Percentiles rank a stretch among this genome's conserved stretches.
Conservation (phyloP, 2,113 vertebrate species). For the Coregonus clupeaformis region DNA sequence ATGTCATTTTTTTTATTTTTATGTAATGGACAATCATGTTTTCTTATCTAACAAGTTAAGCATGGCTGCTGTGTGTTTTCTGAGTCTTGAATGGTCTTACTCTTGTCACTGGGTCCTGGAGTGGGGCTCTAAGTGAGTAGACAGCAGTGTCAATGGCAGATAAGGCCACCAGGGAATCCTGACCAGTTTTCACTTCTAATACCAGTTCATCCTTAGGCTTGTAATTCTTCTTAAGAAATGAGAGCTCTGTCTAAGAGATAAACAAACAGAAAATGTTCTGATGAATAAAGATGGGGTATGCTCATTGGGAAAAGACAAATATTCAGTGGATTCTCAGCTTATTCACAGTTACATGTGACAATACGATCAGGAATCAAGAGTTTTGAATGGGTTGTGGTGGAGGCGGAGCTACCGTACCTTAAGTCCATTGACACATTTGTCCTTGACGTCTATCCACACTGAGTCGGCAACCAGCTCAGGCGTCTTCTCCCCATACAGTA, state of each 20-base stretch:
- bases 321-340: too few species aligned
- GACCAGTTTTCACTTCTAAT: slow-evolving; percentile 69
- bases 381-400: too few species aligned
- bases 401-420: slow-evolving; percentile 80
- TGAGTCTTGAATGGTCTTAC: slow-evolving; percentile 26
- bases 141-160: slow-evolving; percentile 81
- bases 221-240: slow-evolving; percentile 21
- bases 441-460: slow-evolving; percentile 83
- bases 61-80: too few species aligned
- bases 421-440: slow-evolving; percentile 82
- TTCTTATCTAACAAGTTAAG: too few species aligned
- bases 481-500: slow-evolving; percentile 77
- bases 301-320: too few species aligned
- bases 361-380: too few species aligned
- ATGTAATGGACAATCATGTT: too few species aligned
- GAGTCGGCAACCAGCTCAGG: slow-evolving; percentile 91
- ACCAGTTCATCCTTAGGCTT: slow-evolving; percentile 72
- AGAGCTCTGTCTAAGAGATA: slow-evolving; percentile 72
- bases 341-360: too few species aligned
- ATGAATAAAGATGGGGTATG: too few species aligned
- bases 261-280: background rate
- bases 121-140: slow-evolving; percentile 69
- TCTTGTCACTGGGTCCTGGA: slow-evolving; percentile 65
- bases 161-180: slow-evolving; percentile 79
- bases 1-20: too few species aligned